Base-by-base conservation (phyloP, 1,140 invertebrate species). In the Plodia interpunctella region DNA sequence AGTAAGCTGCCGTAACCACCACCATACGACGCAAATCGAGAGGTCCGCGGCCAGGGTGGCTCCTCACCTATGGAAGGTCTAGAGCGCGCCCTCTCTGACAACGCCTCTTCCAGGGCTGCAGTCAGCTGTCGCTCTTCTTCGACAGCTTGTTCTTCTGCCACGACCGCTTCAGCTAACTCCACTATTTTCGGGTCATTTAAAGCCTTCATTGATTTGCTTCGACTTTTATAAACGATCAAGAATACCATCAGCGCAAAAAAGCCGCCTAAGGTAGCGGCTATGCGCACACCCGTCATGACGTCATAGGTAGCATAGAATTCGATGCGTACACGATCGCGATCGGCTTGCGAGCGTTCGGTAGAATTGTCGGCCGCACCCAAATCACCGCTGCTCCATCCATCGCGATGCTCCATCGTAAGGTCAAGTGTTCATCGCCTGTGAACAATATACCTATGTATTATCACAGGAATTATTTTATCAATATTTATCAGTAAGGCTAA, bases 281-380 rank as follows among this genome's bases (percentile, higher is more conserved):
- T 97, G 49, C 96, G 92, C 59, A 96, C 93, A 55, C 96, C 96
- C 60, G 96, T 97, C 95, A 97, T 97, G 70, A 95, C 94, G 90
- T 97, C 96, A 85, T 97, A 97, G 32, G 95, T 96, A 65, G 94
- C 94, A 90, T 96, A 97, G 88, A 96, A 96, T 83, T 96, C 94
- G 68, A 93, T 92, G 70, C 93, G 92, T 64, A 94, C 91, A 66
- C 92, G 91, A 72, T 94, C 93, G 50, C 91, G 88, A 53, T 87
- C 83, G 44, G 78, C 78, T 60, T 83, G 76, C 49, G 84, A 68
- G 30, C 66, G 75, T 19, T 85, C 77, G 15, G 83, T 87, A 38
- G 67, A 69, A 69, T 87, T 85, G 38, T 80, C 76, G 61, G 70
- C 66, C 59, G 78, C 76, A 57, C 70, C 70, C 59, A 75, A 56